Conservation (phyloP, 2,797 vertebrate species). For the Masticophis lateralis region DNA sequence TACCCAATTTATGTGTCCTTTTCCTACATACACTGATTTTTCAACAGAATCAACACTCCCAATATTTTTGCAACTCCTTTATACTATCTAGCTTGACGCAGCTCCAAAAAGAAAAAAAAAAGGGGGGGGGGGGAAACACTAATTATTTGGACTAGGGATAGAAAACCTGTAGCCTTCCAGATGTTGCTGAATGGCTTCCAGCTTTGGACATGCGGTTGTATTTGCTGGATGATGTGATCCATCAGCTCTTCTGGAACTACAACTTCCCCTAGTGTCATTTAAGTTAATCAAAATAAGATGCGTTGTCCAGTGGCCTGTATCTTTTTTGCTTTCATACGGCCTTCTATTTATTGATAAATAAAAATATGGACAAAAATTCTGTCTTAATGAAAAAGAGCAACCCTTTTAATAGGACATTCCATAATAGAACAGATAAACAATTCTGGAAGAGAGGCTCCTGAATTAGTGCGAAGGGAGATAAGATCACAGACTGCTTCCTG, state of each 20-base stretch:
- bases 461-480: not conserved
- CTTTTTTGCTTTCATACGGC: not conserved
- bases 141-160: not conserved
- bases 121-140: accelerated
- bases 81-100: not conserved
- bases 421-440: not conserved
- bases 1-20: not conserved
- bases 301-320: not conserved
- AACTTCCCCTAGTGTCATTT: not conserved
- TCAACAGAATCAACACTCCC: not conserved
- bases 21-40: not conserved
- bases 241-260: not conserved
- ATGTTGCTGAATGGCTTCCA: not conserved
- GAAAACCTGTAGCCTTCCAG: not conserved
- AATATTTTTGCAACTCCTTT: not conserved
- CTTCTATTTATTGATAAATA: not conserved
- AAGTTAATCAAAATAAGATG: not conserved
- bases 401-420: not conserved
- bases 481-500: not conserved
- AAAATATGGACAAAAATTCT: not conserved
- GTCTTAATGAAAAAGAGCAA: not conserved
- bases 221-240: not conserved
- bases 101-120: not conserved
- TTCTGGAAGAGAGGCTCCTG: not conserved
- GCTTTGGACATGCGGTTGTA: not conserved